Percentiles rank a stretch among this genome's conserved stretches.
Conservation (phyloP, 2,888 invertebrate species). For the Scaptomyza cyrtandrae region DNA sequence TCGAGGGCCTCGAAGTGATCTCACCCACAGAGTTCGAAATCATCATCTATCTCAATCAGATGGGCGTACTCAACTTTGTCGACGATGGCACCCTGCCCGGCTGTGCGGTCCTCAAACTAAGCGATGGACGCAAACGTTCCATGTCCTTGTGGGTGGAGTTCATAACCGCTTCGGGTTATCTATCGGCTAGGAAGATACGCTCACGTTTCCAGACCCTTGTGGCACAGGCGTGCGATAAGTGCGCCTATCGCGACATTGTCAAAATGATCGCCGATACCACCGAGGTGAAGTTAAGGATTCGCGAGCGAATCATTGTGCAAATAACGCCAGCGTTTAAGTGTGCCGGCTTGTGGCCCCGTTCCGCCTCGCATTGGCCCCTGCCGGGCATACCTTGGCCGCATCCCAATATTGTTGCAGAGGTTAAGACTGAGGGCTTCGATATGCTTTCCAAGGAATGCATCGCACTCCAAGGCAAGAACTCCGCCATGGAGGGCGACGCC, state of each 20-base stretch:
- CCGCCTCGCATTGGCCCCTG: constrained; percentile 97
- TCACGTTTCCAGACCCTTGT: constrained; percentile 96
- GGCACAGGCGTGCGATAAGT: constrained; percentile 96
- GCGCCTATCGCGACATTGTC: constrained; percentile 95
- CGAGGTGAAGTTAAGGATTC: constrained; percentile 95
- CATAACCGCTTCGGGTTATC: constrained; percentile 97
- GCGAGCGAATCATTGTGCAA: constrained; percentile 96
- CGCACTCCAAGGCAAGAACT: constrained; percentile 93
- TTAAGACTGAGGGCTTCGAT: constrained; percentile 98
- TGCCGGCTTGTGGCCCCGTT: constrained; percentile 96
- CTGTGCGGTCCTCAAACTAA: constrained; percentile 96
- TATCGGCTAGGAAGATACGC: constrained; percentile 97
- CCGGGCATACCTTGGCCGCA: constrained; percentile 97
- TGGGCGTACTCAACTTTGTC: constrained; percentile 99
- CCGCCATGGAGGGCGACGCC: constrained; percentile 97
- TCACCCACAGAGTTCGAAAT: constrained; percentile 98
- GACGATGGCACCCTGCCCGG: constrained; percentile 97
- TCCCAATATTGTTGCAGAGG: constrained; percentile 95
- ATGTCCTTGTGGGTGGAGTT: constrained; percentile 99
- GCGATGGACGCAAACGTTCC: constrained; percentile 97
- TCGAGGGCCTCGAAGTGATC: constrained; percentile 96
- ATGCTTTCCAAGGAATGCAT: constrained; percentile 95
- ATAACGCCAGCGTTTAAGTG: constrained; percentile 98
- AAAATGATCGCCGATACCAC: constrained; percentile 98
- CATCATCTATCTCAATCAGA: constrained; percentile 97